Conservation (phyloP, 1,140 invertebrate genomes). For the Aethina tumida region DNA sequence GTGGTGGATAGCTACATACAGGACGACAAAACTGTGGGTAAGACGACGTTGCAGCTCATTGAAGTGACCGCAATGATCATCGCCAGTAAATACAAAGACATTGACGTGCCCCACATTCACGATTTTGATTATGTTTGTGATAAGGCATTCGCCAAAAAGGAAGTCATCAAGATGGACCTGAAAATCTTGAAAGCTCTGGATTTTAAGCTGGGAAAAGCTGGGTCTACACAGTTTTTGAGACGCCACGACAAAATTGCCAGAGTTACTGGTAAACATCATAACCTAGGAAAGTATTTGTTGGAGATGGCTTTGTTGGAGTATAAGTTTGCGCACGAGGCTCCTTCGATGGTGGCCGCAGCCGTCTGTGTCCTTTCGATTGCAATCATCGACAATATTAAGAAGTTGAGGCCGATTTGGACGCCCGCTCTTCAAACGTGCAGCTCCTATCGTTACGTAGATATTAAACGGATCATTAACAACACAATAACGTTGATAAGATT, state of each 20-base stretch:
- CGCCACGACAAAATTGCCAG: slow-evolving; percentile 51
- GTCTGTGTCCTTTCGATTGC: too few species aligned
- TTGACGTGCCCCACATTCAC: slow-evolving; percentile 72
- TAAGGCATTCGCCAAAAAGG: slow-evolving; percentile 41
- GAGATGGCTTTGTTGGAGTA: too few species aligned
- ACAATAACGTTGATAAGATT: too few species aligned
- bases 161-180: slow-evolving; percentile 57
- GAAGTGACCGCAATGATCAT: slow-evolving; percentile 85
- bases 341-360: too few species aligned
- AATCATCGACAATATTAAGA: too few species aligned
- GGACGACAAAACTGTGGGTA: slow-evolving; percentile 40
- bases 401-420: too few species aligned
- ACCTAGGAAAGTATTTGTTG: slow-evolving; percentile 81
- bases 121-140: slow-evolving; percentile 92
- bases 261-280: slow-evolving; percentile 62
- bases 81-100: slow-evolving; percentile 93
- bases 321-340: too few species aligned
- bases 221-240: slow-evolving; percentile 80
- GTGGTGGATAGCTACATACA: too few species aligned
- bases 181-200: slow-evolving; percentile 64
- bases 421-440: too few species aligned
- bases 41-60: slow-evolving; percentile 73
- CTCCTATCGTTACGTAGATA: too few species aligned
- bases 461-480: too few species aligned
- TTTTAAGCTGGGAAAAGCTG: slow-evolving; percentile 73